Evolutionary conservation across 2,888 invertebrate genomes (phyloP).

Genomic region (Arctia plantaginis): DNA sequence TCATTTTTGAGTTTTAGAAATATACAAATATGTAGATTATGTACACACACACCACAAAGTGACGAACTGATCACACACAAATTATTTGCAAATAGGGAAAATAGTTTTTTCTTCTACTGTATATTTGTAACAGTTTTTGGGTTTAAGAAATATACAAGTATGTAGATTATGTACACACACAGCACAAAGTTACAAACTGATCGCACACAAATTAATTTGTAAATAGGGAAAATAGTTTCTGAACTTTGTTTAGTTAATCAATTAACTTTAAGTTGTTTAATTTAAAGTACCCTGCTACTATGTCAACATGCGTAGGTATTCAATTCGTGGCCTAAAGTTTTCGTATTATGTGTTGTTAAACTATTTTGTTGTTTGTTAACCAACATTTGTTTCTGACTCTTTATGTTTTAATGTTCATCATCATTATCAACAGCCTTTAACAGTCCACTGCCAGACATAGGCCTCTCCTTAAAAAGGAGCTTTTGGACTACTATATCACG

Average conservation of each 20-base stretch:
- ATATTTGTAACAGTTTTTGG: too few species aligned
- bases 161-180: too few species aligned
- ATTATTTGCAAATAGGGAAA: conserved; percentile 13
- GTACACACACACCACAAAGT: too few species aligned
- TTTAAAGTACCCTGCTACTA: conserved; percentile 14
- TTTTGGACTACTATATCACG: too few species aligned
- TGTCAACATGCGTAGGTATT: neutral
- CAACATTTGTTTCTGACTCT: neutral
- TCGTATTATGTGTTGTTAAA: neutral
- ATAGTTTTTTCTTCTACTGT: neutral
- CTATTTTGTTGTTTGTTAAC: neutral
- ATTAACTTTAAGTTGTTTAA: conserved; percentile 19
- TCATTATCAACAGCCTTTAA: too few species aligned
- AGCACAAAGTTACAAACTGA: conserved; percentile 1
- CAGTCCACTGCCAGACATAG: too few species aligned
- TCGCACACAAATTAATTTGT: conserved; percentile 10
- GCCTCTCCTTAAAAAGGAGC: too few species aligned
- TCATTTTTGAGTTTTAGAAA: too few species aligned
- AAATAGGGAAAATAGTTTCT: conserved; percentile 17
- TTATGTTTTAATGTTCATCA: neutral
- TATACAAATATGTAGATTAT: too few species aligned
- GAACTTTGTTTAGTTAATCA: conserved; percentile 9
- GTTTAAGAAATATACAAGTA: too few species aligned
- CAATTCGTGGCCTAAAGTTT: neutral
- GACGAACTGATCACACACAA: neutral